A percentile compares a stretch with the other conserved stretches of the same genome.
phyloP scores from a whole-genome alignment of 1,140 invertebrate species.

The Latrodectus geometricus region DNA sequence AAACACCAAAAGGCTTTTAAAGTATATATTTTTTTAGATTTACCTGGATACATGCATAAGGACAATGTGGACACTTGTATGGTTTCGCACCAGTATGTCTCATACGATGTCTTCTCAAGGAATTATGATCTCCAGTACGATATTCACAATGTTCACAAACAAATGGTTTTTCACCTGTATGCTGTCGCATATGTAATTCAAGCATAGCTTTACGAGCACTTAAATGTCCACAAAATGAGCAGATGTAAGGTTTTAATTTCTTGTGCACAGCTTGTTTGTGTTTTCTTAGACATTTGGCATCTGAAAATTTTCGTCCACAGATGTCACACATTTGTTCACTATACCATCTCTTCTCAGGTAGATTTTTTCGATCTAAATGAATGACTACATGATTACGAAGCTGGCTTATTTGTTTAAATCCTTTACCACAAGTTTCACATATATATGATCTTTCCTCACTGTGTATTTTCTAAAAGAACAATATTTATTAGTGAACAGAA shows the following conservation, averaged over 20 bases:
- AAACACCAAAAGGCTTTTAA: too few species aligned
- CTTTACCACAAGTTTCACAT: slow-evolving; percentile 75
- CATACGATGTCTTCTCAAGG: slow-evolving; percentile 82
- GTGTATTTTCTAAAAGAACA: slow-evolving; percentile 73
- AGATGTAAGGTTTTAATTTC: slow-evolving; percentile 81
- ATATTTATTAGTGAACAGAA: neutral
- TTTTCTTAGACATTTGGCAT: slow-evolving; percentile 80
- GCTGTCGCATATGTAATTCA: slow-evolving; percentile 79
- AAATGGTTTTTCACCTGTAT: slow-evolving; percentile 85
- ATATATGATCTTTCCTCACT: slow-evolving; percentile 73
- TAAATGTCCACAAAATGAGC: slow-evolving; percentile 81
- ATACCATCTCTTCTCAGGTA: slow-evolving; percentile 70
- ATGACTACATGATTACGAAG: slow-evolving; percentile 75
- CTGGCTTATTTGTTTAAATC: slow-evolving; percentile 76
- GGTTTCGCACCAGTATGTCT: slow-evolving; percentile 80
- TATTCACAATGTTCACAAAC: slow-evolving; percentile 82
- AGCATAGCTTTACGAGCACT: slow-evolving; percentile 73
- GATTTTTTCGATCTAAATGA: slow-evolving; percentile 71
- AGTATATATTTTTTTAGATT: too few species aligned
- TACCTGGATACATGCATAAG: slow-evolving; percentile 77
- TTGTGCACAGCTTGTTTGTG: slow-evolving; percentile 83
- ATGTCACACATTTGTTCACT: slow-evolving; percentile 78
- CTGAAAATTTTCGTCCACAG: slow-evolving; percentile 78
- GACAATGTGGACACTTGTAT: slow-evolving; percentile 78
- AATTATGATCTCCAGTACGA: slow-evolving; percentile 83